Conservation (phyloP, 1,140 invertebrate genomes). For the Eciton burchellii region DNA sequence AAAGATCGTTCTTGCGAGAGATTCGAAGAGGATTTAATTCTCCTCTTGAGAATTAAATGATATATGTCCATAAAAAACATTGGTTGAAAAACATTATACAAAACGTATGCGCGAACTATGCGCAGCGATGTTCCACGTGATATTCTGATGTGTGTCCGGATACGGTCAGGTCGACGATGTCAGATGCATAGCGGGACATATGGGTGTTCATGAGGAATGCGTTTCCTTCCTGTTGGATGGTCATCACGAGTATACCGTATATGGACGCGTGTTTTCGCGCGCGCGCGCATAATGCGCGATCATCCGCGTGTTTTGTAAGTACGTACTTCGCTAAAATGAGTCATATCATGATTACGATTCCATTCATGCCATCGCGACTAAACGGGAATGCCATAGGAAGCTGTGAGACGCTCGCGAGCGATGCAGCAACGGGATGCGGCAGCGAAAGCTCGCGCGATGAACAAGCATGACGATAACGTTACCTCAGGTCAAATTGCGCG, state of each 20-base stretch:
- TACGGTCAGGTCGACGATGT: conserved; percentile 36
- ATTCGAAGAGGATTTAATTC: not conserved
- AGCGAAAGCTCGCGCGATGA: not conserved
- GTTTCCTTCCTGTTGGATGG: conserved; percentile 79
- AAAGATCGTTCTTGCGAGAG: no score
- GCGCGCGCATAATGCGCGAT: conserved; percentile 17
- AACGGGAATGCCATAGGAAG: conserved; percentile 1
- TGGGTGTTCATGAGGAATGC: conserved; percentile 76
- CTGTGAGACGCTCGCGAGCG: not conserved
- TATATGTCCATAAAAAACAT: not conserved
- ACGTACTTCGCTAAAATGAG: conserved; percentile 47
- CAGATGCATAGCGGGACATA: conserved; percentile 41
- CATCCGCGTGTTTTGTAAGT: conserved; percentile 8
- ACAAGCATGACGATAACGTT: not conserved
- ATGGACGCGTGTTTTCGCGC: conserved; percentile 73
- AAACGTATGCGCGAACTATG: not conserved
- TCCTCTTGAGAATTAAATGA: not conserved
- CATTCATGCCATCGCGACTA: conserved; percentile 25
- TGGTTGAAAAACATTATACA: no score
- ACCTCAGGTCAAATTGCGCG: not conserved
- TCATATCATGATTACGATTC: conserved; percentile 51
- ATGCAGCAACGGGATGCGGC: not conserved
- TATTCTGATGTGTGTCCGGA: conserved; percentile 16
- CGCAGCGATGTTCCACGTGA: not conserved
- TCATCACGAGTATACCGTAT: conserved; percentile 71